phyloP scores from a whole-genome alignment of 2,888 invertebrate genomes.

The Stenodema calcarata region DNA sequence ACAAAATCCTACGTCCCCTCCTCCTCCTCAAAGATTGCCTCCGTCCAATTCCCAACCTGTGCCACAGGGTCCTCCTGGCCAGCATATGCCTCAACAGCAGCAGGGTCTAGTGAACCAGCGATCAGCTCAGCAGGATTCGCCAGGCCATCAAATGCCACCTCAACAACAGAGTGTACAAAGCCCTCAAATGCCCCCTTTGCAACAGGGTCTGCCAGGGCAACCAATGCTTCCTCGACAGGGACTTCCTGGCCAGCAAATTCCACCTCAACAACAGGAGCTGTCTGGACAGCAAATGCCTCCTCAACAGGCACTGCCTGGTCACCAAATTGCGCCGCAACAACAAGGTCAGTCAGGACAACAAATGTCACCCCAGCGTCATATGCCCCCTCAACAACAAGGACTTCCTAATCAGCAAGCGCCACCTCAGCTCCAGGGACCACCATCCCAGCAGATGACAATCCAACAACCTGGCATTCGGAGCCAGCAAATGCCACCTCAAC shows the following conservation, averaged over 20 bases:
- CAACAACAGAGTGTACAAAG: not conserved
- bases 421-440: constrained; percentile 51
- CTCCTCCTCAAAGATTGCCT: constrained; percentile 52
- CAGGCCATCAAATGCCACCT: not conserved
- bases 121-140: not conserved
- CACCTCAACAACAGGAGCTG: not conserved
- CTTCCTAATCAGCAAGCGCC: constrained; percentile 7
- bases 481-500: not conserved
- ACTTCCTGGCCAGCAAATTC: constrained; percentile 33
- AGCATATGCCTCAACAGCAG: not conserved
- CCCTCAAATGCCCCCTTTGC: not conserved
- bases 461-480: not conserved
- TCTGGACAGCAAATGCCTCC: constrained; percentile 51
- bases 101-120: not conserved
- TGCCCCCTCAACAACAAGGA: constrained; percentile 52
- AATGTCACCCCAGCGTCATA: constrained; percentile 47
- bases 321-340: not conserved
- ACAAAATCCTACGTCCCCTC: constrained; percentile 55
- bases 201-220: constrained; percentile 32
- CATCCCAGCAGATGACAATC: not conserved
- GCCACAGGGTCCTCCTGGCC: constrained; percentile 33
- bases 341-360: not conserved
- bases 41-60: constrained; percentile 50
- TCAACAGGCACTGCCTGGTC: constrained; percentile 53
- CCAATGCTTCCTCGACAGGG: constrained; percentile 43